A percentile compares a stretch with the other conserved stretches of the same genome.
These are phyloP conservation scores for Misgurnus mizolepis DNA, from an alignment of 2,113 vertebrate genomes.

Conservation along the genomic window DNA sequence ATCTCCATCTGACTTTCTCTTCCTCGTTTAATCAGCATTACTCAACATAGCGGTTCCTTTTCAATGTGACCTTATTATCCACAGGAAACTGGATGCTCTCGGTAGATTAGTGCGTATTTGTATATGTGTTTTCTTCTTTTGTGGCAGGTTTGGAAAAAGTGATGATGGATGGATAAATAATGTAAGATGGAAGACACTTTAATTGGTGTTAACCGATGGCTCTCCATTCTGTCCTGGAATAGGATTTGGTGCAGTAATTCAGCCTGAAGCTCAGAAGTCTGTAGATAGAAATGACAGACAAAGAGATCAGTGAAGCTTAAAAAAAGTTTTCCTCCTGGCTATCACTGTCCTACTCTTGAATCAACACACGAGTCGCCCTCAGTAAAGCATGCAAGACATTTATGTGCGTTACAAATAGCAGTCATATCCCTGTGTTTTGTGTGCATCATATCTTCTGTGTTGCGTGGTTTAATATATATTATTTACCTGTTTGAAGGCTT, in stretches of 20 bases:
- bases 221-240: background rate
- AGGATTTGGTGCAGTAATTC: background rate
- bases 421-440: background rate
- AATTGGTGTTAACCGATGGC: background rate
- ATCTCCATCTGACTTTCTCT: background rate
- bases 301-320: slow-evolving; percentile 7
- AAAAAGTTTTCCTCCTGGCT: background rate
- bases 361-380: background rate
- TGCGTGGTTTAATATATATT: background rate
- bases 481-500: background rate
- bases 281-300: background rate
- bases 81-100: background rate
- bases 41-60: background rate
- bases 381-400: background rate
- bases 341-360: background rate
- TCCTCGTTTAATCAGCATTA: slow-evolving; percentile 1
- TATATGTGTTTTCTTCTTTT: too few relatives aligned
- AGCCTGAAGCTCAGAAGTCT: background rate
- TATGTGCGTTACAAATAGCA: background rate
- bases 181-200: background rate
- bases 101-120: slow-evolving; percentile 3
- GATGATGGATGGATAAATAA: background rate
- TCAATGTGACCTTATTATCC: background rate
- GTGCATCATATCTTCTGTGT: background rate
- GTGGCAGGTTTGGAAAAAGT: background rate